Conservation (phyloP, 2,888 invertebrate genomes). For the Empis stercorea region DNA sequence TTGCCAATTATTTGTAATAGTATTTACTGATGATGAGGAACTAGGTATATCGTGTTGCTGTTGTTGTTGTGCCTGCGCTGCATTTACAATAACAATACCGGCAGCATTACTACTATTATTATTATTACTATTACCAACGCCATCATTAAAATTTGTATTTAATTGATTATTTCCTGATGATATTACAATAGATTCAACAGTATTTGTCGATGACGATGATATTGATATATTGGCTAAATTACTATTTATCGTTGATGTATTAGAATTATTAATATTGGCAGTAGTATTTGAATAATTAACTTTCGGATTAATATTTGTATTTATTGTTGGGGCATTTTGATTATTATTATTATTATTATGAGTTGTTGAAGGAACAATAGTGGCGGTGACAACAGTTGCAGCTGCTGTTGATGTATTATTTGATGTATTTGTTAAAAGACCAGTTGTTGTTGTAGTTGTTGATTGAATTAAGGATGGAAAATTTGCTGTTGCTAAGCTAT, state of each 20-base stretch:
- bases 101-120: neutral
- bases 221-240: neutral
- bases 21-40: slow-evolving; percentile 16
- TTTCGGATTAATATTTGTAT: neutral
- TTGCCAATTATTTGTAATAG: slow-evolving; percentile 36
- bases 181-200: neutral
- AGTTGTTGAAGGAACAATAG: neutral
- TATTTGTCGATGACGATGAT: neutral
- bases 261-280: slow-evolving; percentile 8
- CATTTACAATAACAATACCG: neutral
- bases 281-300: slow-evolving; percentile 4
- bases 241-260: slow-evolving; percentile 1
- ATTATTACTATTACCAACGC: neutral
- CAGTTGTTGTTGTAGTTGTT: slow-evolving; percentile 8
- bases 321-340: neutral
- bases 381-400: neutral
- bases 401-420: neutral
- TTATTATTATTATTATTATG: neutral
- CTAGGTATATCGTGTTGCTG: slow-evolving; percentile 20
- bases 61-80: slow-evolving; percentile 17
- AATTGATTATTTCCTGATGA: neutral
- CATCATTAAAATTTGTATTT: neutral
- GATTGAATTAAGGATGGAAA: slow-evolving; percentile 17
- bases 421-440: no score
- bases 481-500: slow-evolving; percentile 9